Base-by-base conservation (phyloP, 2,888 invertebrate genomes). In the Eretmocerus hayati region DNA sequence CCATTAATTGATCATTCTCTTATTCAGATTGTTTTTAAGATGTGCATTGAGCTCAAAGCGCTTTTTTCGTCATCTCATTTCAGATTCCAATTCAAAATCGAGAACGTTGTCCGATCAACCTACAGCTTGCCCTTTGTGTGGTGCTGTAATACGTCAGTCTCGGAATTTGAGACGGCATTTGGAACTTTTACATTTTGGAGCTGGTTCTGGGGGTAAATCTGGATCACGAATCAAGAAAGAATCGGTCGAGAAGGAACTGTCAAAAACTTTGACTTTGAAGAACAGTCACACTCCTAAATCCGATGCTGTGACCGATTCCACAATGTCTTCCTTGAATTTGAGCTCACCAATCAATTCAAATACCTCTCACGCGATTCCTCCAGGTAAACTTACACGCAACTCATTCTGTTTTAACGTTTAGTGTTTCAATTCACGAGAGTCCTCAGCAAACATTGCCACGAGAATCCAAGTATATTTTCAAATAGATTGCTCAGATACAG, bases 81-180 rank as follows among this genome's bases (percentile, higher is more conserved):
- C n/a, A 21, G 65, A 65, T 44, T 59, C 60, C 56, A 72, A 74
- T 58, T 73, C 75, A 22, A 74, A 76, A 57, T 71, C 72, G 51
- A 71, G 77, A 57, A 77, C 77, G 39, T 75, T 77, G 62, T 79
- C 79, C 15, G 79, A 79, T 67, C 78, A 78, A 63, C 79, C 79
- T 40, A 77, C 77, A 22, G 74, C 75, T 23, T 79, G 79, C 65
- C 78, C 79, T 33, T 70, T 79, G 52, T 79, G 79, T 58, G 77
- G 77, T 55, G 77, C 78, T 46, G 75, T 77, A 52, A 72, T 79
- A 35, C 73, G 78, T 45, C 78, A 79, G 61, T 78, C 79, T 11
- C 69, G 79, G 57, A 79, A 79, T 59, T 67, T 79, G 54, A 68
- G 78, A 43, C 74, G 79, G 52, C 79, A 79, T 64, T 72, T 79